Conservation (phyloP, 35 echinoderm and acorn worm species). For the Lytechinus variegatus region DNA sequence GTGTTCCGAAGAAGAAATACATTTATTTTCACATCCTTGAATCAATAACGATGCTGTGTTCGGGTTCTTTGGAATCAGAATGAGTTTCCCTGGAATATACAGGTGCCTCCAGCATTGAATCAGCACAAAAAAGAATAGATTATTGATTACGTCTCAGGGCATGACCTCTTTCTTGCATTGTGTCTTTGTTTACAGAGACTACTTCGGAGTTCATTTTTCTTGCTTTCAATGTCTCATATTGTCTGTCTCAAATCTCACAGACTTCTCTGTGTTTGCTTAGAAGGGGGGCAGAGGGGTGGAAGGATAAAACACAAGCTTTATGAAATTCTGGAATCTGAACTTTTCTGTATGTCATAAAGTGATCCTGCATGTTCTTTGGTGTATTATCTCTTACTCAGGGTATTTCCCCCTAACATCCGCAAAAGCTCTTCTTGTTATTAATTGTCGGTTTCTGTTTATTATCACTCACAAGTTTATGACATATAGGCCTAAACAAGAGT, state of each 20-base stretch:
- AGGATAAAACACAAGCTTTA: background rate
- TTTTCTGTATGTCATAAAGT: background rate
- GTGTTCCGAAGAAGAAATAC: background rate
- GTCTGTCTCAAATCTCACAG: background rate
- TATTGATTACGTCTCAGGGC: background rate
- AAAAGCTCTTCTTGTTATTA: background rate
- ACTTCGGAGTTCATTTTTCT: background rate
- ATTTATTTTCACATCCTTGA: slow-evolving; percentile 13
- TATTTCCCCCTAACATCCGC: background rate
- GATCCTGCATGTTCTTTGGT: background rate
- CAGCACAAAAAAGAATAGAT: background rate
- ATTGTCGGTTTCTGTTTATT: background rate
- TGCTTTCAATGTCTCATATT: background rate
- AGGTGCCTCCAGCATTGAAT: background rate
- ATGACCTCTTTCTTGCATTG: slow-evolving; percentile 9
- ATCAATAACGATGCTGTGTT: background rate
- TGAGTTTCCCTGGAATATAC: background rate
- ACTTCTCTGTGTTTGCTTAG: background rate
- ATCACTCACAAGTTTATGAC: background rate
- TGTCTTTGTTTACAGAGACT: slow-evolving; percentile 1
- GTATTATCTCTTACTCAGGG: background rate
- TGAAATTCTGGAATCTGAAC: background rate
- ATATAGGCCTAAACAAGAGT: background rate
- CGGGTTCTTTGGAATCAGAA: background rate
- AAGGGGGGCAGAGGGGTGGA: background rate